These are phyloP conservation scores for Hycleus phaleratus DNA, from an alignment of 1,140 invertebrate species.

Conservation along the genomic window DNA sequence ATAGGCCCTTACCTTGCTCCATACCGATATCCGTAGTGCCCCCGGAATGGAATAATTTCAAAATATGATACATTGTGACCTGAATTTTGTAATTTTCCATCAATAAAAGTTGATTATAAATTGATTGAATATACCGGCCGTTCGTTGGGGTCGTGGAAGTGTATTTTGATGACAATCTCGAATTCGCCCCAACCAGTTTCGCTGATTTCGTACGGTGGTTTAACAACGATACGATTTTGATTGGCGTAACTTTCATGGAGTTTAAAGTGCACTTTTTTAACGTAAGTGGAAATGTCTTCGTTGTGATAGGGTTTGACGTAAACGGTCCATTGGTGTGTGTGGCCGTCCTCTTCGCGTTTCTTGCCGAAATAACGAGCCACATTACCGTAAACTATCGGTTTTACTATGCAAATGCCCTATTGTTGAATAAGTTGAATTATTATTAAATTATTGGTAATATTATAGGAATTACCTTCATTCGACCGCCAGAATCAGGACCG, in stretches of 20 bases:
- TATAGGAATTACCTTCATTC: slow-evolving; percentile 52
- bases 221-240: slow-evolving; percentile 83
- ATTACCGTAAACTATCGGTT: slow-evolving; percentile 97
- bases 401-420: slow-evolving; percentile 83
- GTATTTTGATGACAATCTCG: slow-evolving; percentile 97
- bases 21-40: slow-evolving; percentile 47
- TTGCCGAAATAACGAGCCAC: slow-evolving; percentile 92
- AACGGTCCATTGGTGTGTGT: slow-evolving; percentile 98
- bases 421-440: slow-evolving; percentile 25
- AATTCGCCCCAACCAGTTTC: slow-evolving; percentile 99
- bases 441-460: slow-evolving; percentile 3
- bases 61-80: slow-evolving; percentile 87
- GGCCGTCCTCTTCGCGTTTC: slow-evolving; percentile 97
- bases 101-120: too few relatives aligned
- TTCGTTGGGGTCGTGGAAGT: slow-evolving; percentile 96
- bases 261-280: slow-evolving; percentile 97
- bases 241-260: slow-evolving; percentile 96
- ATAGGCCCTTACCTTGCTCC: slow-evolving; percentile 73
- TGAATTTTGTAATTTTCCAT: too few relatives aligned
- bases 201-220: slow-evolving; percentile 94
- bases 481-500: slow-evolving; percentile 71
- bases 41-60: slow-evolving; percentile 87
- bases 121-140: slow-evolving; percentile 50
- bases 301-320: slow-evolving; percentile 92
- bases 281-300: slow-evolving; percentile 90